Evolutionary conservation across 2,113 vertebrate species (phyloP).

Genomic region (Peromyscus leucopus): DNA sequence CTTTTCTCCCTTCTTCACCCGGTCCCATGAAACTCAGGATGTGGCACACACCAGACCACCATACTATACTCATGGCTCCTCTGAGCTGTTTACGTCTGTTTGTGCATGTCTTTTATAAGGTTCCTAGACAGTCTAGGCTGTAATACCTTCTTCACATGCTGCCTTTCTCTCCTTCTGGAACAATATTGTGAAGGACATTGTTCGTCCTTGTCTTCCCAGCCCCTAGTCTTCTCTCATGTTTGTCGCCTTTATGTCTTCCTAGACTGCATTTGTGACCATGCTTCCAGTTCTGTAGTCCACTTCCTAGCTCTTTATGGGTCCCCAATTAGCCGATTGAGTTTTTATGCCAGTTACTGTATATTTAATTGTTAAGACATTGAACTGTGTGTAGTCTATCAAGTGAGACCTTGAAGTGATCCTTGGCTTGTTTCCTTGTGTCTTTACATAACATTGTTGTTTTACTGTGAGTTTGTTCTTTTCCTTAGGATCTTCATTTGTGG

Average conservation of each 20-base stretch:
- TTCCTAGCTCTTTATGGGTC: neutral
- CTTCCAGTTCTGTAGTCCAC: neutral
- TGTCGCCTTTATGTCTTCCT: neutral
- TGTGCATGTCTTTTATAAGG: neutral
- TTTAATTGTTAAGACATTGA: neutral
- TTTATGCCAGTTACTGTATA: neutral
- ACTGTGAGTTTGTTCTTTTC: neutral
- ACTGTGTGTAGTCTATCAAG: neutral
- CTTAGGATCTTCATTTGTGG: neutral
- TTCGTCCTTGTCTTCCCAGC: neutral
- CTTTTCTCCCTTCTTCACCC: neutral
- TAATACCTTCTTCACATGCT: neutral
- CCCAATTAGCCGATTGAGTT: neutral
- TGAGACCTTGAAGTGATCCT: neutral
- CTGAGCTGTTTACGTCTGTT: neutral
- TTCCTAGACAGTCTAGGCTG: neutral
- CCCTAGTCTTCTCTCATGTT: neutral
- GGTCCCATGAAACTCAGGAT: neutral
- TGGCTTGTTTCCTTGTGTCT: constrained; percentile 12
- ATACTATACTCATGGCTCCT: neutral
- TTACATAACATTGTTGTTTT: neutral
- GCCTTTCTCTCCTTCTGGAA: constrained; percentile 7
- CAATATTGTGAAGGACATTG: neutral
- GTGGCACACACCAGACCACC: neutral
- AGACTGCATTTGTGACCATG: neutral